Conservation (phyloP, 2,797 vertebrate genomes). For the Garrulus glandarius region DNA sequence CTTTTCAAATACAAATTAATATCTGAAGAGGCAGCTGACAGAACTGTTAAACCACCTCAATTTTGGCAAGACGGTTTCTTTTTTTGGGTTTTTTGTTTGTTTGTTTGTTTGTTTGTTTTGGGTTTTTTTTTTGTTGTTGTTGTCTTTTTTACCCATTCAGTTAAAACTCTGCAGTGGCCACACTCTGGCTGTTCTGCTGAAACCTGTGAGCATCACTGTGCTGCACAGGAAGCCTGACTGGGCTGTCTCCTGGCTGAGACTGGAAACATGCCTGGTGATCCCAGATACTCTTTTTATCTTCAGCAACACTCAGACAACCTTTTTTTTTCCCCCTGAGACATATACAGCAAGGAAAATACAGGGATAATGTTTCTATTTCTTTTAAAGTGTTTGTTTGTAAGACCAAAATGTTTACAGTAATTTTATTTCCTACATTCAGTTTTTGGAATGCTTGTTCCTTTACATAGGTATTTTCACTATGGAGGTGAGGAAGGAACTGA, state of each 20-base stretch:
- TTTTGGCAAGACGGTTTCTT: not conserved
- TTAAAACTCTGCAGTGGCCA: not conserved
- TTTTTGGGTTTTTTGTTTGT: not conserved
- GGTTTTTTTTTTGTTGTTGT: not conserved
- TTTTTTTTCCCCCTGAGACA: not conserved
- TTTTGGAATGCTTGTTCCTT: not conserved
- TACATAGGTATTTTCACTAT: fast-evolving
- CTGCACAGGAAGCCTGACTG: not conserved
- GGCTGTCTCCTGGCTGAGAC: not conserved
- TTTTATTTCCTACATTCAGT: not conserved
- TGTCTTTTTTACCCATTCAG: not conserved
- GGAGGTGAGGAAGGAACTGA: not conserved
- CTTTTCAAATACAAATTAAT: not conserved
- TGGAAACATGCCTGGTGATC: not conserved
- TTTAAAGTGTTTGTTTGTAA: not conserved
- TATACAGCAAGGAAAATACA: not conserved
- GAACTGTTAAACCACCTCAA: not conserved
- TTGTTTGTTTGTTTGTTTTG: no score
- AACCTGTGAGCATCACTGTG: fast-evolving
- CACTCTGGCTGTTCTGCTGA: not conserved
- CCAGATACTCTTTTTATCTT: constrained; percentile 29
- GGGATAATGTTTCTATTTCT: not conserved
- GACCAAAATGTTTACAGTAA: not conserved
- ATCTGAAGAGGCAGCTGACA: not conserved
- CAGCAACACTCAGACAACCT: not conserved